A percentile compares a stretch with the other conserved stretches of the same genome.
phyloP scores from a whole-genome alignment of 2,797 vertebrate genomes.

The Chelonia mydas region DNA sequence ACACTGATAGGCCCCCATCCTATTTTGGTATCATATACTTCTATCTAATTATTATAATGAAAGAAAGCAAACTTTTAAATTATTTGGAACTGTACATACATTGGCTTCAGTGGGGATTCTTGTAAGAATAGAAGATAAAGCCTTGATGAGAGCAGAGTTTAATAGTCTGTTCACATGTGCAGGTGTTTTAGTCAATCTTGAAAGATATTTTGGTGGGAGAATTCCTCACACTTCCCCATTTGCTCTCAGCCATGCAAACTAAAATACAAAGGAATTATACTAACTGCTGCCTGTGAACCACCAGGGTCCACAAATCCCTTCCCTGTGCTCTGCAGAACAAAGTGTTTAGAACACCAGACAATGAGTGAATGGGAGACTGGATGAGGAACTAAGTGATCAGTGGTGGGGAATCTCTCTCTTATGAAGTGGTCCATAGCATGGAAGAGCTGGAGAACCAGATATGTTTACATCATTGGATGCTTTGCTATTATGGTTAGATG shows the following conservation, averaged over 20 bases:
- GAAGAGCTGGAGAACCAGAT: neutral
- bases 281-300: neutral
- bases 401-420: neutral
- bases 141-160: too few species aligned
- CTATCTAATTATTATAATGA: neutral
- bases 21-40: neutral
- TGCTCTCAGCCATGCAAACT: neutral
- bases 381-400: neutral
- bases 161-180: too few species aligned
- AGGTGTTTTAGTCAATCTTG: too few species aligned
- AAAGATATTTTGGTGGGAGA: neutral
- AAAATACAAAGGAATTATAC: neutral
- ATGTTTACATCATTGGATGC: too few species aligned
- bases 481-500: neutral
- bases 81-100: too few species aligned
- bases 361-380: neutral
- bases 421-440: neutral
- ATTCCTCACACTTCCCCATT: neutral
- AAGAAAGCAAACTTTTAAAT: too few species aligned
- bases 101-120: too few species aligned
- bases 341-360: neutral
- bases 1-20: too few species aligned
- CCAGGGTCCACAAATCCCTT: neutral
- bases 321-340: neutral
- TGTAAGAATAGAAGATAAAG: too few species aligned